These are phyloP conservation scores for Mustela lutreola DNA, from an alignment of 2,113 vertebrate species.

Conservation along the genomic window DNA sequence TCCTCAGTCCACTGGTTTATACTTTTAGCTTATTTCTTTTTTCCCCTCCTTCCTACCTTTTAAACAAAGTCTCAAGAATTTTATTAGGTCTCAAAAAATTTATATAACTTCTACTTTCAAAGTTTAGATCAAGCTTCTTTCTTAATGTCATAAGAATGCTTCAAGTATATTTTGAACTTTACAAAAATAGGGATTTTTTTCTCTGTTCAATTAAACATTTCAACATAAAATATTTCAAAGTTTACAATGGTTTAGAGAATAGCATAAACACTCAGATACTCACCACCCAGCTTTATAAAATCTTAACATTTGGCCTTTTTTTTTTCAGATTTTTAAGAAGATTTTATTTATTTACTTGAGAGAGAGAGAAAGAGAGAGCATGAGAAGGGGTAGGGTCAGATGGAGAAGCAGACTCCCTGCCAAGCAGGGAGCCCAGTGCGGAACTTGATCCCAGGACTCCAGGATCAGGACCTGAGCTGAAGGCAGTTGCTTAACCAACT, in stretches of 20 bases:
- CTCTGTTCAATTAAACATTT: conserved; percentile 43
- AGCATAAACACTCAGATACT: background rate
- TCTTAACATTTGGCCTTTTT: background rate
- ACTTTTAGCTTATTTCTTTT: background rate
- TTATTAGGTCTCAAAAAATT: background rate
- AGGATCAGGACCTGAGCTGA: too few species aligned
- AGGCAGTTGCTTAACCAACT: too few species aligned
- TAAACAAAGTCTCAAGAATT: background rate
- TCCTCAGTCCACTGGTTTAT: background rate
- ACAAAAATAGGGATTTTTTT: background rate
- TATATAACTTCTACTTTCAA: background rate
- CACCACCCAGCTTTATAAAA: background rate
- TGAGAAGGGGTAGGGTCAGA: too few species aligned
- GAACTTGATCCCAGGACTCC: too few species aligned
- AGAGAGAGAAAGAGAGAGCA: too few species aligned
- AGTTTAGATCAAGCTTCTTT: conserved; percentile 10
- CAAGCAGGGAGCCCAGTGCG: too few species aligned
- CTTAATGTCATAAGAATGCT: background rate
- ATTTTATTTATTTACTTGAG: too few species aligned
- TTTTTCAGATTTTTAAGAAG: background rate
- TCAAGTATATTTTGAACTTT: conserved; percentile 11
- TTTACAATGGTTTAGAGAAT: conserved; percentile 17
- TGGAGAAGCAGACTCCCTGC: too few species aligned
- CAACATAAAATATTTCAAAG: conserved; percentile 47
- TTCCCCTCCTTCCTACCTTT: background rate